Percentiles rank a stretch among this genome's conserved stretches.
Evolutionary conservation across 2,888 invertebrate species (phyloP).

Genomic region (Deilephila porcellus): DNA sequence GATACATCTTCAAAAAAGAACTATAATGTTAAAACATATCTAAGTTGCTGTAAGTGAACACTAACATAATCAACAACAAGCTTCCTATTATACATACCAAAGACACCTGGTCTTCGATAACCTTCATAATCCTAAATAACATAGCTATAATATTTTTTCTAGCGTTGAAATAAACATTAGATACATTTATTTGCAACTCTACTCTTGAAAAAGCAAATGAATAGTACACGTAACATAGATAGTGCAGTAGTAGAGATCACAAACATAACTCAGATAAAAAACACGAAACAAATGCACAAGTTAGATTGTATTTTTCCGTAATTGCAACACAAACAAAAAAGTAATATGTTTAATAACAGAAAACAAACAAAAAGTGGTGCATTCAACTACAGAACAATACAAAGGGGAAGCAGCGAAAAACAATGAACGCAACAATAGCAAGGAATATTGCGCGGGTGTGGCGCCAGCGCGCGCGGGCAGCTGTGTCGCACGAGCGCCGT

Average conservation of each 20-base stretch:
- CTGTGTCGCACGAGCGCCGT: not conserved
- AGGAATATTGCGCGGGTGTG: constrained; percentile 16
- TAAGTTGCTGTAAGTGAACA: too few relatives aligned
- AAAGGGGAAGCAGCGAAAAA: constrained; percentile 16
- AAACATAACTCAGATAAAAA: not conserved
- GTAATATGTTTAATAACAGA: constrained; percentile 28
- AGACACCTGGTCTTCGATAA: too few relatives aligned
- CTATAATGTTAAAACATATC: too few relatives aligned
- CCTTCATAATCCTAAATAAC: too few relatives aligned
- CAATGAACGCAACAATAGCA: constrained; percentile 15
- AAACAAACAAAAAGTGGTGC: constrained; percentile 26
- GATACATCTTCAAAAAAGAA: too few relatives aligned
- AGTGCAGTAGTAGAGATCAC: not conserved
- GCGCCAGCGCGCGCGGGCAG: not conserved
- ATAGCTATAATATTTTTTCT: too few relatives aligned
- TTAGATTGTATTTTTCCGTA: constrained; percentile 19
- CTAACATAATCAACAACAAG: too few relatives aligned
- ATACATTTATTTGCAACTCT: not conserved
- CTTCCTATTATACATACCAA: too few relatives aligned
- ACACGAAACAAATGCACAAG: constrained; percentile 5
- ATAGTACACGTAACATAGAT: not conserved
- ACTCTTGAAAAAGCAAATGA: not conserved
- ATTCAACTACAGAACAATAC: constrained; percentile 23
- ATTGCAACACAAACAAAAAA: constrained; percentile 25
- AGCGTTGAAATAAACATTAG: not conserved